Evolutionary conservation across 2,797 vertebrate species (phyloP).

Genomic region (Karalla daura): DNA sequence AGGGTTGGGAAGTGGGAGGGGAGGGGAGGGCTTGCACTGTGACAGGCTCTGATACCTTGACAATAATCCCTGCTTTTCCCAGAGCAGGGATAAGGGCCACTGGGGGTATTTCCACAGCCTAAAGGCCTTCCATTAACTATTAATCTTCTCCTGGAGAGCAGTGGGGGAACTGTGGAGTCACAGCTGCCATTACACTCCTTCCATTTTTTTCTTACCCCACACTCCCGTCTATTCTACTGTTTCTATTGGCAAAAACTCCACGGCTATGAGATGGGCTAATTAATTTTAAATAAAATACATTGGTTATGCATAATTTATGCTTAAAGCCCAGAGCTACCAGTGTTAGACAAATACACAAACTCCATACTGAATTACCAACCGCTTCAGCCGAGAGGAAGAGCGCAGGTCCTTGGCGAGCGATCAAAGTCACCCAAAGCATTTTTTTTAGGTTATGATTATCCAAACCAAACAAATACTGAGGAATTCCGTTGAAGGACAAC

Average conservation of each 20-base stretch:
- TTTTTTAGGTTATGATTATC: conserved; percentile 60
- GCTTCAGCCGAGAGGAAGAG: conserved; percentile 71
- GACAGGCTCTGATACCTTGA: conserved; percentile 68
- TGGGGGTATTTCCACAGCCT: conserved; percentile 79
- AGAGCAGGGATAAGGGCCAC: conserved; percentile 67
- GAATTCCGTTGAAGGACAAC: conserved; percentile 54
- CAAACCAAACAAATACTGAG: conserved; percentile 78
- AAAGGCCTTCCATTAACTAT: conserved; percentile 83
- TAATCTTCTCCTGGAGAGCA: conserved; percentile 79
- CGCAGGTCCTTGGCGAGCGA: conserved; percentile 52
- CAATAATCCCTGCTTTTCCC: conserved; percentile 76
- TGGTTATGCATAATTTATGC: conserved; percentile 85
- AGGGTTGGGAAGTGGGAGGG: conserved; percentile 52
- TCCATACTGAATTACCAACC: conserved; percentile 75
- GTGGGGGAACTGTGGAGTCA: conserved; percentile 71
- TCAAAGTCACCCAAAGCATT: conserved; percentile 64
- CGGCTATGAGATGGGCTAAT: conserved; percentile 74
- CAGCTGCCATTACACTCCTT: conserved; percentile 74
- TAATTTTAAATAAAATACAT: conserved; percentile 85
- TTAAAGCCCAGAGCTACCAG: conserved; percentile 79
- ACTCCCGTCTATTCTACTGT: conserved; percentile 48
- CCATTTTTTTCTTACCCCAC: conserved; percentile 24
- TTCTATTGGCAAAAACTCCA: conserved; percentile 79
- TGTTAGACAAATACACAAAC: conserved; percentile 86
- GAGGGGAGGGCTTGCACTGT: conserved; percentile 52